Conservation (phyloP, 2,113 vertebrate genomes). For the Sitta europaea region DNA sequence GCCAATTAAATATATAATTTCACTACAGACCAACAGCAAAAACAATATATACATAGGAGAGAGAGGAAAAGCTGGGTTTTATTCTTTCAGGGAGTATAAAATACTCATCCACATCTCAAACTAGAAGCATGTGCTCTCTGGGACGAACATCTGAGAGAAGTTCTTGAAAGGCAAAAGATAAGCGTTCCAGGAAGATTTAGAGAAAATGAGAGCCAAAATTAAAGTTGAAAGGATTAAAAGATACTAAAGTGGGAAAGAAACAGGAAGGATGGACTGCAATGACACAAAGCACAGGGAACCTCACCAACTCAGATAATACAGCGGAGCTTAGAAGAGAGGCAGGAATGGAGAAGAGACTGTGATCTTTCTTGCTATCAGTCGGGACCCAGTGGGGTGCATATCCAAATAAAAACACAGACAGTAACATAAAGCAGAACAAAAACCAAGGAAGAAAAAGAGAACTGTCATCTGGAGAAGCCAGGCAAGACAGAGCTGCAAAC, state of each 20-base stretch:
- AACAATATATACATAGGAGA: background rate
- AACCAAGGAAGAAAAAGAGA: background rate
- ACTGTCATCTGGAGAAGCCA: background rate
- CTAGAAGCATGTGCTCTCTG: background rate
- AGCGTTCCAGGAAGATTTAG: background rate
- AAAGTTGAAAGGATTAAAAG: background rate
- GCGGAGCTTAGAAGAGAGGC: background rate
- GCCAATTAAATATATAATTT: background rate
- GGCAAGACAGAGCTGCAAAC: background rate
- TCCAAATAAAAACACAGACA: background rate
- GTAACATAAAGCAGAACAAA: background rate
- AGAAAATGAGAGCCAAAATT: background rate
- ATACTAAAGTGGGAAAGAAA: background rate
- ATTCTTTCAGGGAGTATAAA: background rate
- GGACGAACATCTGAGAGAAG: background rate
- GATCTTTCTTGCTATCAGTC: background rate
- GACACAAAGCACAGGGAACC: background rate
- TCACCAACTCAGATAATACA: background rate
- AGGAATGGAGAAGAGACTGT: background rate
- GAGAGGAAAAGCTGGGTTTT: background rate
- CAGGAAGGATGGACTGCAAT: background rate
- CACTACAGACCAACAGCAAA: background rate
- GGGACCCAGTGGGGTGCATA: background rate
- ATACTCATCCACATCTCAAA: background rate
- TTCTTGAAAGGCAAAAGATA: background rate